Evolutionary conservation across 1,140 invertebrate genomes (phyloP).

Genomic region (Hypsibius dujardini): DNA sequence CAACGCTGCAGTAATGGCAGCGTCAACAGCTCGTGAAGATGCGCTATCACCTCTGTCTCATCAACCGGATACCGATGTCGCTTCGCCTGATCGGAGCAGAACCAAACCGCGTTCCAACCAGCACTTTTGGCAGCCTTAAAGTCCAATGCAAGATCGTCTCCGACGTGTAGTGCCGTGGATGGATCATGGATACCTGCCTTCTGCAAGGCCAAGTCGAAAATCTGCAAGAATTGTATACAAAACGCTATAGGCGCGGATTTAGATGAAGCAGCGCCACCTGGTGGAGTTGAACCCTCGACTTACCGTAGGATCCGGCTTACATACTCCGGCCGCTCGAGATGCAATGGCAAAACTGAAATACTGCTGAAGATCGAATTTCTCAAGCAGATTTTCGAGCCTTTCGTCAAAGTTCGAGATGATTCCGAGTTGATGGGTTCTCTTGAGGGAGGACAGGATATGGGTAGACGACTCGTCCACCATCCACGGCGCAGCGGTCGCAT

Average conservation of each 20-base stretch:
- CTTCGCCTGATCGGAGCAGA: background rate
- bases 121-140: conserved; percentile 52
- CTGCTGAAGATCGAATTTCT: conserved; percentile 42
- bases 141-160: conserved; percentile 54
- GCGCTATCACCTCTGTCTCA: background rate
- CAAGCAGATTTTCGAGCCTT: conserved; percentile 47
- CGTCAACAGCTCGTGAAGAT: background rate
- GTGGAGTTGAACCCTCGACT: too few relatives aligned
- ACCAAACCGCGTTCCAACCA: conserved; percentile 50
- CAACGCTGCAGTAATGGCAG: too few relatives aligned
- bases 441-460: conserved; percentile 43
- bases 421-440: conserved; percentile 35
- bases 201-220: conserved; percentile 52
- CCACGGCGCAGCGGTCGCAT: conserved; percentile 51
- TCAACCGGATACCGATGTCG: background rate
- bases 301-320: conserved; percentile 48
- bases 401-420: conserved; percentile 76
- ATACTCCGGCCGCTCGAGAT: conserved; percentile 50
- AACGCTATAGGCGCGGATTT: too few relatives aligned
- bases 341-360: conserved; percentile 61
- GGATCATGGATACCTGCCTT: conserved; percentile 28
- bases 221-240: conserved; percentile 35
- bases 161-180: conserved; percentile 55
- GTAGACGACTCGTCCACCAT: conserved; percentile 43
- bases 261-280: too few relatives aligned